Evolutionary conservation across 2,888 invertebrate species (phyloP).

Genomic region (Machimus atricapillus): DNA sequence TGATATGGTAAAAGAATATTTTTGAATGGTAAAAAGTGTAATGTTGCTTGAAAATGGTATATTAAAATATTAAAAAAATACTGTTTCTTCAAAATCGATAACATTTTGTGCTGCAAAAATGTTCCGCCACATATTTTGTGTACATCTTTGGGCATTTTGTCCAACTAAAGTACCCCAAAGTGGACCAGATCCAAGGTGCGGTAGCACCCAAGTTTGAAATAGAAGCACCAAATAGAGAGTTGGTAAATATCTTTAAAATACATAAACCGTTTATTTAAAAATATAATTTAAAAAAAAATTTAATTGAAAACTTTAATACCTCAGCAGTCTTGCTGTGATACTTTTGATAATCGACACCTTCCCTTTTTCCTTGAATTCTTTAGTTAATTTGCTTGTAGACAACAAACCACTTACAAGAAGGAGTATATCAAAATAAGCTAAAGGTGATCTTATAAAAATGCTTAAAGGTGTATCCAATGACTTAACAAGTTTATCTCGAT

Average conservation of each 20-base stretch:
- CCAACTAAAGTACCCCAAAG: constrained; percentile 72
- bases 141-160: constrained; percentile 71
- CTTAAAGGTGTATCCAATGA: constrained; percentile 68
- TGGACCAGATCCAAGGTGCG: constrained; percentile 70
- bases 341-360: constrained; percentile 68
- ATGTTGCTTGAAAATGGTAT: too few relatives aligned
- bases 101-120: constrained; percentile 73
- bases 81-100: constrained; percentile 74
- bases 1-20: too few relatives aligned
- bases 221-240: constrained; percentile 69
- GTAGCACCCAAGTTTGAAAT: constrained; percentile 74
- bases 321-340: constrained; percentile 68
- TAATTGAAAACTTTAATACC: constrained; percentile 64
- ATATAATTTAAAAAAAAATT: background rate
- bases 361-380: constrained; percentile 65
- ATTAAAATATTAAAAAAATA: constrained; percentile 55
- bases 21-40: too few relatives aligned
- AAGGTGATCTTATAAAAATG: constrained; percentile 69
- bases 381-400: constrained; percentile 69
- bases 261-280: background rate
- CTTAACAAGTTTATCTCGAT: constrained; percentile 64
- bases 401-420: constrained; percentile 72
- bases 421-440: constrained; percentile 74
- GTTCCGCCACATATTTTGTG: constrained; percentile 73
- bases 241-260: constrained; percentile 67